These are phyloP conservation scores for Lampris megalopsis DNA, from an alignment of 2,113 vertebrate genomes.

Conservation along the genomic window DNA sequence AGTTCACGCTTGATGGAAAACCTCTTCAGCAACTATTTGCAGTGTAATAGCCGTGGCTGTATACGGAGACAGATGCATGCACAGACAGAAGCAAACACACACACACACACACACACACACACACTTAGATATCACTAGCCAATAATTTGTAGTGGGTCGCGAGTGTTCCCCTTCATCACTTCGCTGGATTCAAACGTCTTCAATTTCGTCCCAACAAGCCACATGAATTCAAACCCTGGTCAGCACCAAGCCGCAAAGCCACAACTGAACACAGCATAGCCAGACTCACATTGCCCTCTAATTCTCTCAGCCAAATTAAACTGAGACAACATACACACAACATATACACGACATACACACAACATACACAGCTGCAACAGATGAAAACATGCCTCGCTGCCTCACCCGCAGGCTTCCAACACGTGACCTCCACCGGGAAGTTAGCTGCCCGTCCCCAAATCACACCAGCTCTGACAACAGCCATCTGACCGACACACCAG, in stretches of 20 bases:
- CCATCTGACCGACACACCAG: neutral
- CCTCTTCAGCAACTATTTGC: no score
- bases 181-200: no score
- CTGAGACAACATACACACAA: neutral
- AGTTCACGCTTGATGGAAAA: no score
- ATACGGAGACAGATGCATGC: no score
- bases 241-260: neutral
- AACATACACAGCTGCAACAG: neutral
- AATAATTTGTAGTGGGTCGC: no score
- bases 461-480: neutral
- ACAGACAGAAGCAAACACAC: no score
- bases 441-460: neutral
- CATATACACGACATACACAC: neutral
- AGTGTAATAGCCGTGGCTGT: no score
- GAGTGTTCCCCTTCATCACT: no score
- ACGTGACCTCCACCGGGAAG: slow-evolving; percentile 10
- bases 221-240: slow-evolving; percentile 2
- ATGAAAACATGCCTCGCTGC: neutral
- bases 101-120: no score
- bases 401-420: neutral
- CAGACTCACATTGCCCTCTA: neutral
- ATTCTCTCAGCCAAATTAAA: neutral
- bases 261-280: neutral
- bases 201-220: neutral
- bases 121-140: no score